A percentile compares a stretch with the other conserved stretches of the same genome.
These are phyloP conservation scores for Tortricodes alternella DNA, from an alignment of 2,888 invertebrate species.

Conservation along the genomic window DNA sequence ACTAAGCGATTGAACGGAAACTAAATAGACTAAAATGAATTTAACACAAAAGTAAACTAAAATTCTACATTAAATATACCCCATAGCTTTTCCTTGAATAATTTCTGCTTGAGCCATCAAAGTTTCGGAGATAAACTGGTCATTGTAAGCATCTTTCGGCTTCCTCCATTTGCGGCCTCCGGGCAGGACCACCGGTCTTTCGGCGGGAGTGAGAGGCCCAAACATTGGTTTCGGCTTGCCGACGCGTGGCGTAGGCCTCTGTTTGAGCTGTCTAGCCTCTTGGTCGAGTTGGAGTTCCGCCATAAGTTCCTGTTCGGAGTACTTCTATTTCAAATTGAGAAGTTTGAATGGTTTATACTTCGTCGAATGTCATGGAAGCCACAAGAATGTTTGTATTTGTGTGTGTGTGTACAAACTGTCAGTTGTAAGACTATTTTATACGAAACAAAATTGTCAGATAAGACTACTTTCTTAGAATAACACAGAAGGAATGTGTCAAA, in stretches of 20 bases:
- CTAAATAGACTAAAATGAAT: no score
- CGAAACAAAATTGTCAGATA: no score
- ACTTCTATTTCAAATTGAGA: slow-evolving; percentile 8
- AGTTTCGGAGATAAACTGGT: slow-evolving; percentile 93
- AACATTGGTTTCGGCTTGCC: slow-evolving; percentile 72
- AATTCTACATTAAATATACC: slow-evolving; percentile 80
- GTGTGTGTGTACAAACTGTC: no score
- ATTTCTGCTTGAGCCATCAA: slow-evolving; percentile 93
- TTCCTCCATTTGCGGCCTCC: slow-evolving; percentile 91
- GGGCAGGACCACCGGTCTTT: slow-evolving; percentile 88
- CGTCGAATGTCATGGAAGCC: no score
- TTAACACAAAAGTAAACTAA: slow-evolving; percentile 3
- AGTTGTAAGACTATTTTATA: no score
- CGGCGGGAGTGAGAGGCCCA: slow-evolving; percentile 84
- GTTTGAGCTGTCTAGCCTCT: slow-evolving; percentile 69
- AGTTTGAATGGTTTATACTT: no score
- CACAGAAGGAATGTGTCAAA: no score
- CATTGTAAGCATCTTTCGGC: slow-evolving; percentile 94
- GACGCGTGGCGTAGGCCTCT: slow-evolving; percentile 71
- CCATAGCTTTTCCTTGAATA: slow-evolving; percentile 91
- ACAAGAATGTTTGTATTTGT: no score
- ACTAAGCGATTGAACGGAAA: no score
- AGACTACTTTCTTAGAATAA: no score
- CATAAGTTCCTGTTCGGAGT: slow-evolving; percentile 50
- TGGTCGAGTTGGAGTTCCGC: slow-evolving; percentile 75